phyloP scores from a whole-genome alignment of 2,888 invertebrate species.

The Orthosia gothica region DNA sequence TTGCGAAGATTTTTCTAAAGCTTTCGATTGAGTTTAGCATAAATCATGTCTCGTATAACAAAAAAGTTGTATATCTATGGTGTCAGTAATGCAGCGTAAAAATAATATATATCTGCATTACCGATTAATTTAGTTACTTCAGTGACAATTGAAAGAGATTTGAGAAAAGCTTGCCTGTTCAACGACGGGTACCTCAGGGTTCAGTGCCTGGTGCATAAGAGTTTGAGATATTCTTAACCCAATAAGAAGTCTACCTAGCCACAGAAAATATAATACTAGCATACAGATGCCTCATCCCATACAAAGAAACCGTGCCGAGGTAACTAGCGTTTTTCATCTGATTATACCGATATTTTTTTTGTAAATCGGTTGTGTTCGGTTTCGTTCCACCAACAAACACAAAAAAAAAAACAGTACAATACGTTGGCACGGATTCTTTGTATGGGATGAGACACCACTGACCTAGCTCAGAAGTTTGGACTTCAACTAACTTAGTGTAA shows the following conservation, averaged over 20 bases:
- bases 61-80: neutral
- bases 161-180: neutral
- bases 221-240: neutral
- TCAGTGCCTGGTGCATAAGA: neutral
- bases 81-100: neutral
- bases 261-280: no score
- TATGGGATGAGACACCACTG: no score
- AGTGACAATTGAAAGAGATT: neutral
- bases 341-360: no score
- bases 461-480: no score
- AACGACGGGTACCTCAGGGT: constrained; percentile 21
- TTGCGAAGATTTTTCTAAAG: constrained; percentile 1
- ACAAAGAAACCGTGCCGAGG: no score
- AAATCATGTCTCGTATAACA: neutral
- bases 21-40: constrained; percentile 4
- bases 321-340: no score
- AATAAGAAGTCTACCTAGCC: neutral
- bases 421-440: no score
- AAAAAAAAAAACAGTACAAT: no score
- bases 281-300: no score
- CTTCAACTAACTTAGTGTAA: no score
- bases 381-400: no score
- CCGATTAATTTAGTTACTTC: neutral
- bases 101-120: neutral
- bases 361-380: no score